Percentiles rank a stretch among this genome's conserved stretches.
These are phyloP conservation scores for Netelia inedita DNA, from an alignment of 2,888 invertebrate genomes.

Conservation along the genomic window DNA sequence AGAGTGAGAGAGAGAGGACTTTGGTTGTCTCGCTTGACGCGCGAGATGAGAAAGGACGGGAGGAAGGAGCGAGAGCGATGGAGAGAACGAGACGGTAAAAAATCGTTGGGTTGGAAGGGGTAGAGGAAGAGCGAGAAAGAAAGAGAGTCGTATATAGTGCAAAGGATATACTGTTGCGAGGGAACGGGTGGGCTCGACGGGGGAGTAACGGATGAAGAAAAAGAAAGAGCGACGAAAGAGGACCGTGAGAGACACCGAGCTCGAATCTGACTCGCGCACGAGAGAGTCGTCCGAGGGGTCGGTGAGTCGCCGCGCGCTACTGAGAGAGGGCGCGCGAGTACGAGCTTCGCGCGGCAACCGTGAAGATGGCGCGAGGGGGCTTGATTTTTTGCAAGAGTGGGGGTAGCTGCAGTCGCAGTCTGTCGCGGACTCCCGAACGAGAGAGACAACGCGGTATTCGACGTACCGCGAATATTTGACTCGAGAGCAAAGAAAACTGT, in stretches of 20 bases:
- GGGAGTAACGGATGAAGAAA: conserved; percentile 58
- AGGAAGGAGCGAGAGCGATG: conserved; percentile 30
- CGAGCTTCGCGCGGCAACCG: not conserved
- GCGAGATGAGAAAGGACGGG: conserved; percentile 72
- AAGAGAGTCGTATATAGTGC: not conserved
- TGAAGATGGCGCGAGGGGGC: not conserved
- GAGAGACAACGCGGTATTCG: too few species aligned
- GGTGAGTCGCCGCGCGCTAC: conserved; percentile 2
- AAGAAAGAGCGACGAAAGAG: conserved; percentile 53
- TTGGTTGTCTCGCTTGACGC: conserved; percentile 67
- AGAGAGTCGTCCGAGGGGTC: conserved; percentile 27
- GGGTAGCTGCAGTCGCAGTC: too few species aligned
- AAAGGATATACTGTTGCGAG: conserved; percentile 3
- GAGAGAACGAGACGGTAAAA: conserved; percentile 57
- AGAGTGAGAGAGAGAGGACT: conserved; percentile 62
- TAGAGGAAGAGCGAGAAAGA: conserved; percentile 43
- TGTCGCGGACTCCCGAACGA: too few species aligned
- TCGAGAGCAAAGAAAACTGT: too few species aligned
- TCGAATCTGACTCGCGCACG: conserved; percentile 31
- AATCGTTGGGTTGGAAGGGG: conserved; percentile 57
- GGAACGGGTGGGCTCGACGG: conserved; percentile 37
- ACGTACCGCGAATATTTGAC: too few species aligned
- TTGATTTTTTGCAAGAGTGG: not conserved
- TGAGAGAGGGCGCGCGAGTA: conserved; percentile 9
- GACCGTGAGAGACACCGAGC: conserved; percentile 46